Base-by-base conservation (phyloP, 1,140 invertebrate species). In the Paramacrobiotus metropolitanus region DNA sequence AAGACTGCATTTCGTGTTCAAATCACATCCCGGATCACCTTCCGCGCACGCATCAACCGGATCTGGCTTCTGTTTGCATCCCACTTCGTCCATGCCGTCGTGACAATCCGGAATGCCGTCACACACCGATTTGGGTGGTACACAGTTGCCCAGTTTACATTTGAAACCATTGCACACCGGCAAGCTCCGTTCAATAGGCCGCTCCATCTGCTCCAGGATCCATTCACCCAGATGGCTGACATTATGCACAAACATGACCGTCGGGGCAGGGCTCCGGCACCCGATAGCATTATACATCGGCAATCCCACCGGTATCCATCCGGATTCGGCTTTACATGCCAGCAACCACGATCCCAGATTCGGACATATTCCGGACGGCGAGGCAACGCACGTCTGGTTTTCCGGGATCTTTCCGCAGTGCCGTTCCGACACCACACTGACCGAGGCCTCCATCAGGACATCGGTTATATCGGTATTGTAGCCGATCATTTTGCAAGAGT, bases 111-210 rank as follows among this genome's bases (percentile, higher is more conserved):
- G 72, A 70, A 82, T 83, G 70, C 83, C 82, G 74, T 92, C 87
- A 72, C 89, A 93, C 77, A 88, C 85, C 87, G 86, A 92, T 34
- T 83, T 83, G 66, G 87, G 77, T 60, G 86, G 84, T 62, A 92
- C 83, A 72, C 87, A 92, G 74, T 88, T 83, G 48, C 84, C 84
- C 61, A 78, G 78, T 64, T 77, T 4, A 55, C 48, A 55, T 28
- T 55, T 80, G 48, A 55, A 55, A 24, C 48, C 48, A 59, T 67
- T 63, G 72, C 87, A 91, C 15, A 83, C 83, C 74, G 87, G 89
- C 71, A 89, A 83, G 69, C 15, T 55, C 24, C 24, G 15, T 9
- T 20, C 48, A 4, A 15, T 55, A 15, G 48, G 48, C 15, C 28
- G 15, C 28, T 24, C 48, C 15, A 55, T 55, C 24, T 55, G 15